Evolutionary conservation across 1,140 invertebrate genomes (phyloP).

Genomic region (Alviniconcha marisindica): DNA sequence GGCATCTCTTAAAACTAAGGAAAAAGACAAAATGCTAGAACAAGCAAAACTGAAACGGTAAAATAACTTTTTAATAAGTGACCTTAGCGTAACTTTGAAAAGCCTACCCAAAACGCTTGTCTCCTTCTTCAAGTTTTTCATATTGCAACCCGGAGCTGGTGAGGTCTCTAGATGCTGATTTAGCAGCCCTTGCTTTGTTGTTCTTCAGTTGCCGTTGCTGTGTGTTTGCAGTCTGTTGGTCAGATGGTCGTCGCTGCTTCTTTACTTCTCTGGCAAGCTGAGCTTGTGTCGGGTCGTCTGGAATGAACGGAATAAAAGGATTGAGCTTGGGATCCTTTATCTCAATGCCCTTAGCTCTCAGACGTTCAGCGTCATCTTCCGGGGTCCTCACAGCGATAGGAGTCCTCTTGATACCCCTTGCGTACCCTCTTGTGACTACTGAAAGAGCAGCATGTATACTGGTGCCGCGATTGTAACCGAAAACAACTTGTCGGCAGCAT

Average conservation of each 20-base stretch:
- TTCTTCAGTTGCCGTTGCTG: not conserved
- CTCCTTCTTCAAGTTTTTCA: slow-evolving; percentile 44
- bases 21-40: no score
- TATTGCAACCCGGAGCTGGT: slow-evolving; percentile 24
- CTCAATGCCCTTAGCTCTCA: slow-evolving; percentile 5
- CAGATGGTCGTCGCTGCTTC: not conserved
- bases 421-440: slow-evolving; percentile 9
- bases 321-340: slow-evolving; percentile 1
- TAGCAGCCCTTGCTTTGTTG: not conserved
- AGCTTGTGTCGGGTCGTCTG: not conserved
- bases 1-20: no score
- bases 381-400: slow-evolving; percentile 16
- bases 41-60: no score
- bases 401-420: slow-evolving; percentile 19
- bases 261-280: not conserved
- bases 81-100: no score
- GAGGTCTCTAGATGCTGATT: not conserved
- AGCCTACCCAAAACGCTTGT: slow-evolving; percentile 43
- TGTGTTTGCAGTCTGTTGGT: not conserved
- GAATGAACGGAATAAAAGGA: slow-evolving; percentile 12
- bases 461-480: no score
- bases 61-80: no score
- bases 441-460: not conserved
- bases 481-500: not conserved
- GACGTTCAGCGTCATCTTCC: not conserved